Conservation (phyloP, 2,888 invertebrate species). For the Antitype chi region DNA sequence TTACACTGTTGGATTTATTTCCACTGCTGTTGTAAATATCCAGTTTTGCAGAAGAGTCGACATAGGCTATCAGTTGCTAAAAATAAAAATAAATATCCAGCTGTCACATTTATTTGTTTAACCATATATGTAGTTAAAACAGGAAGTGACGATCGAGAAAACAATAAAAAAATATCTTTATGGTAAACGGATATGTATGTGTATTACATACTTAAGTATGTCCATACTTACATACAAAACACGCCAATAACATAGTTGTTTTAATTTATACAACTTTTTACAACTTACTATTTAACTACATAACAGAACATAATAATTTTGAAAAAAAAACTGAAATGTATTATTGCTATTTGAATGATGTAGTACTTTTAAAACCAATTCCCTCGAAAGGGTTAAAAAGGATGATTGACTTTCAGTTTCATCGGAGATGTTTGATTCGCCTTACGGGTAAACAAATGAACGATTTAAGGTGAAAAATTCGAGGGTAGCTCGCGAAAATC, state of each 20-base stretch:
- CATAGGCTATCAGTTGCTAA: too few relatives aligned
- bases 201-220: constrained; percentile 4
- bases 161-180: background rate
- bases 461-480: too few relatives aligned
- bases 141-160: background rate
- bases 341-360: background rate
- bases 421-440: background rate
- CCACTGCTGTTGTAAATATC: background rate
- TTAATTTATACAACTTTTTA: background rate
- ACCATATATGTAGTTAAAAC: background rate
- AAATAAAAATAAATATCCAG: background rate
- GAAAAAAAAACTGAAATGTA: background rate
- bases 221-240: constrained; percentile 3
- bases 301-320: background rate
- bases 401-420: background rate
- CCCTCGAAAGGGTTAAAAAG: background rate
- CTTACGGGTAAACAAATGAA: background rate
- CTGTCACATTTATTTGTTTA: background rate
- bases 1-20: background rate
- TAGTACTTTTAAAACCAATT: background rate
- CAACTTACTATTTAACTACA: background rate
- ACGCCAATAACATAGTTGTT: constrained; percentile 9
- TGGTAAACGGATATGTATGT: too few relatives aligned
- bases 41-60: background rate
- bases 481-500: too few relatives aligned